Evolutionary conservation across 2,888 invertebrate genomes (phyloP).

Genomic region (Trichogramma evanescens): DNA sequence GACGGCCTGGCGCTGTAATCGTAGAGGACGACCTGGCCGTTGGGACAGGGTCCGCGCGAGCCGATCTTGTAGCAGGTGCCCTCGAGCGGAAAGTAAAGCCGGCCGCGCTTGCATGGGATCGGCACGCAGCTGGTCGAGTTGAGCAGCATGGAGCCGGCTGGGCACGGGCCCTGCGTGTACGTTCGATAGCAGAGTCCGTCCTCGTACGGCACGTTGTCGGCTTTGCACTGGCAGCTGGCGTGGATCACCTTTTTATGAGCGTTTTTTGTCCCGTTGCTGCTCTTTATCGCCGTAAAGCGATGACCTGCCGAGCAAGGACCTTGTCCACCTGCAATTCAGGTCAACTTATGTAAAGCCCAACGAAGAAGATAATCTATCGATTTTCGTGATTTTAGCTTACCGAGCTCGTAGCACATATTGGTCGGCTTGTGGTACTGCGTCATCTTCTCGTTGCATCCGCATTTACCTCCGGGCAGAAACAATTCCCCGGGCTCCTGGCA

Average conservation of each 20-base stretch:
- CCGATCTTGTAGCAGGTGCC: conserved; percentile 74
- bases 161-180: conserved; percentile 74
- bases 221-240: conserved; percentile 65
- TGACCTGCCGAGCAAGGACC: conserved; percentile 74
- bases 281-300: conserved; percentile 54
- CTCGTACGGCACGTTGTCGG: conserved; percentile 58
- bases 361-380: neutral
- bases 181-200: conserved; percentile 69
- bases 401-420: conserved; percentile 68
- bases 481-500: conserved; percentile 69
- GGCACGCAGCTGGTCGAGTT: conserved; percentile 62
- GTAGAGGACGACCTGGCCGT: conserved; percentile 69
- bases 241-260: conserved; percentile 31
- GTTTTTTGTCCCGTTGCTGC: conserved; percentile 15
- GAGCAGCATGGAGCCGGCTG: conserved; percentile 60
- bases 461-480: conserved; percentile 67
- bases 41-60: conserved; percentile 66
- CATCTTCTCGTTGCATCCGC: conserved; percentile 65
- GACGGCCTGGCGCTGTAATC: conserved; percentile 74
- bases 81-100: conserved; percentile 68
- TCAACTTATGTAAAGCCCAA: neutral
- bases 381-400: conserved; percentile 36
- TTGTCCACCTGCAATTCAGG: conserved; percentile 54
- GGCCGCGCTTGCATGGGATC: conserved; percentile 68
- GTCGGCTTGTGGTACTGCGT: conserved; percentile 69